phyloP scores from a whole-genome alignment of 2,888 invertebrate species.

The Leucoma salicis region DNA sequence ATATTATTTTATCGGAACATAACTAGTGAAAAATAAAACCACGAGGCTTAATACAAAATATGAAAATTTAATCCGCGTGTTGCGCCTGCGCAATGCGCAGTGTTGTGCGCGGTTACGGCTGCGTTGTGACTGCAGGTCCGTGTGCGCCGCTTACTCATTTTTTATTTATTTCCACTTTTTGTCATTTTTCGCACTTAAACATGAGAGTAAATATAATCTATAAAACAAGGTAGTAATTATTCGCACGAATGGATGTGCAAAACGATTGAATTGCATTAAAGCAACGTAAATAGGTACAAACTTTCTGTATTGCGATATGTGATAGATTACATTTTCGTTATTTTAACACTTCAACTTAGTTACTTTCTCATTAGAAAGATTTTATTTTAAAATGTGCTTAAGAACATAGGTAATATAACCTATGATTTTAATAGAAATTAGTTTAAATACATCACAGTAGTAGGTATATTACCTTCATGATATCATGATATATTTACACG shows the following conservation, averaged over 20 bases:
- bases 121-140: constrained; percentile 51
- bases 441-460: too few species aligned
- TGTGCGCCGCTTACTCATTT: constrained; percentile 39
- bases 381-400: too few species aligned
- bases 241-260: constrained; percentile 37
- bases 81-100: constrained; percentile 49
- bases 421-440: too few species aligned
- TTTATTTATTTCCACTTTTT: constrained; percentile 36
- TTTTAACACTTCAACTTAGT: too few species aligned
- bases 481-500: too few species aligned
- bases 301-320: too few species aligned
- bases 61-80: constrained; percentile 18
- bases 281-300: too few species aligned
- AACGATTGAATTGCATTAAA: constrained; percentile 9
- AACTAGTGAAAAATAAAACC: constrained; percentile 2
- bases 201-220: constrained; percentile 24
- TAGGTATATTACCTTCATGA: too few species aligned
- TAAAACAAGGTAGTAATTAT: constrained; percentile 36
- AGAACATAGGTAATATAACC: too few species aligned
- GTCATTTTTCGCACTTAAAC: constrained; percentile 28
- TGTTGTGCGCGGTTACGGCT: constrained; percentile 47
- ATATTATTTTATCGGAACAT: not conserved
- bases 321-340: too few species aligned
- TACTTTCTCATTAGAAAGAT: too few species aligned
- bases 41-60: constrained; percentile 17